These are phyloP conservation scores for Sicus ferrugineus DNA, from an alignment of 2,888 invertebrate genomes.

Conservation along the genomic window DNA sequence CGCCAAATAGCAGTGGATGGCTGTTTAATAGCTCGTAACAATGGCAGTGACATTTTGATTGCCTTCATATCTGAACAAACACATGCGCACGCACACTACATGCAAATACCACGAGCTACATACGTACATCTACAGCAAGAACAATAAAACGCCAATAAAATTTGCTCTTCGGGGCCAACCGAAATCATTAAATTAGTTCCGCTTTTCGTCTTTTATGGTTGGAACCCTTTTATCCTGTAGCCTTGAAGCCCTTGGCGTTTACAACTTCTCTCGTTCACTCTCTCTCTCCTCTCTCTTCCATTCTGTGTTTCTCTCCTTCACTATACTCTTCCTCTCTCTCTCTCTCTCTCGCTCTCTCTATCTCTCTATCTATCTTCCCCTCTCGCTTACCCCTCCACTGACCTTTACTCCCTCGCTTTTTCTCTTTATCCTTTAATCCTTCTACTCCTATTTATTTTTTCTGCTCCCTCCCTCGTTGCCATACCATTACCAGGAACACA, in stretches of 20 bases:
- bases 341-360: too few relatives aligned
- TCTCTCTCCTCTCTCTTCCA: not conserved
- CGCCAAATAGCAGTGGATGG: conserved; percentile 23
- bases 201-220: too few relatives aligned
- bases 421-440: not conserved
- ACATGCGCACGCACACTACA: conserved; percentile 1
- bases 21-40: conserved; percentile 44
- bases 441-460: not conserved
- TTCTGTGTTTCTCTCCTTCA: not conserved
- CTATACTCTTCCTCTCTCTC: not conserved
- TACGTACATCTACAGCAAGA: not conserved
- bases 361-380: too few relatives aligned
- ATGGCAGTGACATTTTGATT: conserved; percentile 46
- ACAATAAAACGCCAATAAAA: not conserved
- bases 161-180: conserved; percentile 12
- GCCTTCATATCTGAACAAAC: conserved; percentile 21
- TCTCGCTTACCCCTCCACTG: too few relatives aligned
- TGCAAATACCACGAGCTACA: not conserved
- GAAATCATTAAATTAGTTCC: conserved; percentile 29
- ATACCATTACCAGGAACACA: too few relatives aligned
- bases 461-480: too few relatives aligned
- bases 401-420: too few relatives aligned
- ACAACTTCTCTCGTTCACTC: not conserved
- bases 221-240: too few relatives aligned
- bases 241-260: too few relatives aligned